phyloP scores from a whole-genome alignment of 2,797 vertebrate genomes.

The Neosilurus mollespiculum region DNA sequence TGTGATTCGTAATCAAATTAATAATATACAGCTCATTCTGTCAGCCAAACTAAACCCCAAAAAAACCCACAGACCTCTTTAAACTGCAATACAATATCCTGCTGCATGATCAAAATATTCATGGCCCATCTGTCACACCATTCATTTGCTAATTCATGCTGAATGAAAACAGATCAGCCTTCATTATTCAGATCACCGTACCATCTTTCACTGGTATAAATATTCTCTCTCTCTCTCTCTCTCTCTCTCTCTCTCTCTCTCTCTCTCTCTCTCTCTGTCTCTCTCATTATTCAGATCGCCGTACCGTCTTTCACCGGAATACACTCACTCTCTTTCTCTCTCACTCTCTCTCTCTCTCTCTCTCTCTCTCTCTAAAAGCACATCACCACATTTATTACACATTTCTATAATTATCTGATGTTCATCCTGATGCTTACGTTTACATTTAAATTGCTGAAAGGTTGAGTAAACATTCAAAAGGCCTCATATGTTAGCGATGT shows the following conservation, averaged over 20 bases:
- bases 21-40: neutral
- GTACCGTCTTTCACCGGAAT: no score
- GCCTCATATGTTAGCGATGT: neutral
- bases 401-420: slow-evolving; percentile 20
- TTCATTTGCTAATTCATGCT: slow-evolving; percentile 55
- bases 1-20: no score
- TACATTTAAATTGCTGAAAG: neutral
- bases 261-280: no score
- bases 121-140: slow-evolving; percentile 50
- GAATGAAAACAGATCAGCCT: slow-evolving; percentile 50
- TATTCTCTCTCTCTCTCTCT: no score
- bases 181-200: slow-evolving; percentile 53
- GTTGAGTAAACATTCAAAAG: neutral
- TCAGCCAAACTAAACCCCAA: neutral
- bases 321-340: no score
- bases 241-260: no score
- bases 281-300: no score
- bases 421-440: slow-evolving; percentile 14
- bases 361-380: no score
- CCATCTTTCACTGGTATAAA: slow-evolving; percentile 35
- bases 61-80: neutral
- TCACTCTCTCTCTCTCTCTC: no score
- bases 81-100: slow-evolving; percentile 21
- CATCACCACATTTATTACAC: slow-evolving; percentile 38
- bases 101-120: slow-evolving; percentile 43